phyloP scores from a whole-genome alignment of 2,113 vertebrate species.

The Spea bombifrons region DNA sequence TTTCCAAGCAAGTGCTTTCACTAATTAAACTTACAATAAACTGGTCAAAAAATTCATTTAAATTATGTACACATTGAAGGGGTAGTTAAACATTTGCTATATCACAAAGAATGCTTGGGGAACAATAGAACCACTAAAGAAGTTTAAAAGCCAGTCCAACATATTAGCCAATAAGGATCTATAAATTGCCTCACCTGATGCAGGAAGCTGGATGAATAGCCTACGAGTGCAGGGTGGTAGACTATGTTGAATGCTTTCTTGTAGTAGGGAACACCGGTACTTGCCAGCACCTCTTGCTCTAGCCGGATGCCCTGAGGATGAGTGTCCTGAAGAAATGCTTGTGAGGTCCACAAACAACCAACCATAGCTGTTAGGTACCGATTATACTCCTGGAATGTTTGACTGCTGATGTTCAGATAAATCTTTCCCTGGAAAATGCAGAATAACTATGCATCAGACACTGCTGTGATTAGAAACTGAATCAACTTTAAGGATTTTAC shows the following conservation, averaged over 20 bases:
- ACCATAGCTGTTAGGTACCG: constrained; percentile 78
- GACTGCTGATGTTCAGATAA: constrained; percentile 75
- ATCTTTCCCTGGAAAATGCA: constrained; percentile 49
- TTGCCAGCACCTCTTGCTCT: constrained; percentile 64
- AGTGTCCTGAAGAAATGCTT: constrained; percentile 63
- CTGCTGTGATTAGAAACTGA: too few species aligned
- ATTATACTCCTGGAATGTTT: constrained; percentile 81
- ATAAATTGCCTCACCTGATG: constrained; percentile 67
- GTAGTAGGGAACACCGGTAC: constrained; percentile 60
- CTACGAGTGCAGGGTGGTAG: constrained; percentile 81
- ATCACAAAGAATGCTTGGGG: too few species aligned
- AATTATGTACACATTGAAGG: too few species aligned
- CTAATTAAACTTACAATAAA: too few species aligned
- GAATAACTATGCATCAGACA: background rate
- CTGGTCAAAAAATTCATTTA: too few species aligned
- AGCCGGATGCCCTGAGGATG: constrained; percentile 62
- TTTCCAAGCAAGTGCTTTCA: too few species aligned
- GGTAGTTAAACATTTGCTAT: too few species aligned
- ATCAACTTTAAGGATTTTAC: too few species aligned
- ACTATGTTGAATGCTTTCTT: constrained; percentile 75
- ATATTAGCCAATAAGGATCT: too few species aligned
- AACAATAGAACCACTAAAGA: too few species aligned
- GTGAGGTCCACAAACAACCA: constrained; percentile 84
- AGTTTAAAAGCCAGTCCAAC: too few species aligned
- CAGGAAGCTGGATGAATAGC: constrained; percentile 75